phyloP scores from a whole-genome alignment of 2,797 vertebrate species.

The Cirrhinus mrigala region DNA sequence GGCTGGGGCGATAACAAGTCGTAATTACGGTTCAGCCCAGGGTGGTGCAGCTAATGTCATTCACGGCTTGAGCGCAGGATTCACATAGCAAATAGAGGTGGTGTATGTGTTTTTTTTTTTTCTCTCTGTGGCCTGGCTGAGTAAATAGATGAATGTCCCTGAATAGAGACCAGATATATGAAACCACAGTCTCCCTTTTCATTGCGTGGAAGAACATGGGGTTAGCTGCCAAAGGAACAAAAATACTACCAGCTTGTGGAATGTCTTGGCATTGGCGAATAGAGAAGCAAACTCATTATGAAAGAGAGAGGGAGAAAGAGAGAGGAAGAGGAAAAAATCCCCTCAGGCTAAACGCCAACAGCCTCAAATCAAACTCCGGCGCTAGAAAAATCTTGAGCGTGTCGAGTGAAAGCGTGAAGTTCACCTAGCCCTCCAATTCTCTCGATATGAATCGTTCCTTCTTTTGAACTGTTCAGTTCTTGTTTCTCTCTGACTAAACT shows the following conservation, averaged over 20 bases:
- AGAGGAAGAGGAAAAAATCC: constrained; percentile 55
- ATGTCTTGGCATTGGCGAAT: constrained; percentile 71
- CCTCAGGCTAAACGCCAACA: constrained; percentile 63
- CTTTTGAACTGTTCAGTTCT: constrained; percentile 9
- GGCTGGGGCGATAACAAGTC: constrained; percentile 69
- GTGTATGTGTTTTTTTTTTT: constrained; percentile 36
- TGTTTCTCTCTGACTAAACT: constrained; percentile 52
- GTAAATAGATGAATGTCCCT: constrained; percentile 61
- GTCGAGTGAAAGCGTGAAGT: constrained; percentile 69
- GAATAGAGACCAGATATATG: constrained; percentile 68
- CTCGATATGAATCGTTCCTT: constrained; percentile 45
- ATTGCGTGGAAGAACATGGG: constrained; percentile 61
- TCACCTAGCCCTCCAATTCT: constrained; percentile 61
- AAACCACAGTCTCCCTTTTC: constrained; percentile 67
- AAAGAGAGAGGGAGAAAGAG: constrained; percentile 44
- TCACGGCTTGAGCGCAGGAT: constrained; percentile 57
- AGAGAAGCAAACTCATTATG: constrained; percentile 66
- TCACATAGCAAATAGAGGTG: constrained; percentile 52
- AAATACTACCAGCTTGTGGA: constrained; percentile 72
- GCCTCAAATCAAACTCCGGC: constrained; percentile 70
- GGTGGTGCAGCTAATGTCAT: constrained; percentile 63
- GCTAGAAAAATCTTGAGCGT: constrained; percentile 64
- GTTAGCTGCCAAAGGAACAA: constrained; percentile 61
- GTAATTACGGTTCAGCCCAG: constrained; percentile 73
- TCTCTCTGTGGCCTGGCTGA: constrained; percentile 61